Base-by-base conservation (phyloP, 2,113 vertebrate species). In the Oncorhynchus gorbuscha region DNA sequence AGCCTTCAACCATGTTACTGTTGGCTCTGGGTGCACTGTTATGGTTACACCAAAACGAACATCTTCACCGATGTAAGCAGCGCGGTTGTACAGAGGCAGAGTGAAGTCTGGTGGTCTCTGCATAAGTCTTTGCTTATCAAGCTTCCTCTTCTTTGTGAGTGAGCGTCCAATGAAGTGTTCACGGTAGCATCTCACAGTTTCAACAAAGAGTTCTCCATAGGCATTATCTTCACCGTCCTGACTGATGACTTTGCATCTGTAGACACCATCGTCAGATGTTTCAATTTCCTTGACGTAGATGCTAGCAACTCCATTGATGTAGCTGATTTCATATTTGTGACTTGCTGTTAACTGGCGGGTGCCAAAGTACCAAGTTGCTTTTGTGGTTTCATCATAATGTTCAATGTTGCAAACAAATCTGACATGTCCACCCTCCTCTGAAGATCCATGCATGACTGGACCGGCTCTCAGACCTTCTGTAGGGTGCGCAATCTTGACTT, bases 1-100 rank as follows among this genome's bases (percentile, higher is more conserved):
- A 58, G 95, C 96, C 89, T 98, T 99, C 55, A 97, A 94, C 98
- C 98, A 99, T 2, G 95, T 95, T 59, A 99, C 93, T 16, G 94
- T 95, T 88, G 98, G 97, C 78, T 99, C 98, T 74, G 98, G 98
- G 74, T 99, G 98, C 76, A 99, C 97, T 16, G 98, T 99, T 75
- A 98, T 97, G 49, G 98, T 99, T 79, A 99, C 98, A 75, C 97
- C 98, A 73, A 99, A 99, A 59, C 98, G 95, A 71, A 99, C 95
- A 66, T 96, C 95, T 89, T 99, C 97, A 69, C 97, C 97, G 26
- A 97, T 83, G 2, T 98, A 99, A 3, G 95, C 96, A 24, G 95
- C 92, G 75, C 94, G 94, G 65, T 99, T 97, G 83, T 95, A 99
- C 71, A 99, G 92, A 76, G 98, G 98, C 84, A 99, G 84, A 66